phyloP scores from a whole-genome alignment of 1,140 invertebrate species.

The Ips typographus region DNA sequence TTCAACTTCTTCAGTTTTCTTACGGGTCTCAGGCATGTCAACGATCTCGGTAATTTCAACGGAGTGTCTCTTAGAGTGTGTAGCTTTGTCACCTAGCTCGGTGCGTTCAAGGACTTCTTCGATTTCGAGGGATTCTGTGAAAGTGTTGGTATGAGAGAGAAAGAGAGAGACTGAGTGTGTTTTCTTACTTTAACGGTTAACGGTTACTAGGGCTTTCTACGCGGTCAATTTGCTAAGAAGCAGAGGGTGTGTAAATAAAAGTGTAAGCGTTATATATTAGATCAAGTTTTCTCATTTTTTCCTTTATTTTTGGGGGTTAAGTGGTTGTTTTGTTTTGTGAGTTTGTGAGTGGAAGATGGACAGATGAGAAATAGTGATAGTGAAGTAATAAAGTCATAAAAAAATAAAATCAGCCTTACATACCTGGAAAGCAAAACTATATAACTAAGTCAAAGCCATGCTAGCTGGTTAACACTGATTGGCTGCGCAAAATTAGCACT shows the following conservation, averaged over 20 bases:
- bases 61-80: constrained; percentile 45
- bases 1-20: constrained; percentile 50
- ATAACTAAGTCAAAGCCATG: constrained; percentile 23
- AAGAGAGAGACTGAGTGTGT: constrained; percentile 17
- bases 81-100: constrained; percentile 34
- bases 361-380: constrained; percentile 21
- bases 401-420: constrained; percentile 24
- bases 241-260: constrained; percentile 33
- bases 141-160: constrained; percentile 51
- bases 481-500: constrained; percentile 14
- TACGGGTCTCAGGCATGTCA: constrained; percentile 48
- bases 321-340: constrained; percentile 18
- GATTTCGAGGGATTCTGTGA: constrained; percentile 56
- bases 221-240: constrained; percentile 28
- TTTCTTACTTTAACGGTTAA: constrained; percentile 16
- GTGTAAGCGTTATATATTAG: constrained; percentile 30
- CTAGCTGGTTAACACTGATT: constrained; percentile 18
- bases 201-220: constrained; percentile 21
- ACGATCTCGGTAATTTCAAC: constrained; percentile 50
- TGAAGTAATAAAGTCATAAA: constrained; percentile 18
- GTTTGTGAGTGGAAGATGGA: constrained; percentile 28
- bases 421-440: constrained; percentile 22
- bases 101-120: constrained; percentile 47
- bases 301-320: constrained; percentile 12
- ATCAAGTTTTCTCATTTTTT: background rate